phyloP scores from a whole-genome alignment of 92 coral and sea anemone genomes.

The Pocillopora meandrina region DNA sequence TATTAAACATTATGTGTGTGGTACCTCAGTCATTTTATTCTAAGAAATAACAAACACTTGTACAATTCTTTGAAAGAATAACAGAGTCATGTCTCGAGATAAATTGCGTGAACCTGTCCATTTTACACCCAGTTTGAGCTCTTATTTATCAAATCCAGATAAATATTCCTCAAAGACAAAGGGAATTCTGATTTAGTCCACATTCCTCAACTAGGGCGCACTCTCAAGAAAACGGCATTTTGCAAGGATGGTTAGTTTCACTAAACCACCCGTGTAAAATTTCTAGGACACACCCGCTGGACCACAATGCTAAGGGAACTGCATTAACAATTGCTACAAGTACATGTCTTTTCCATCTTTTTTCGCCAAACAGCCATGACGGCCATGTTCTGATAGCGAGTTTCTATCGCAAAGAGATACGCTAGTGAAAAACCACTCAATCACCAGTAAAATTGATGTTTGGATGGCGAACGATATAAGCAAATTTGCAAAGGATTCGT shows the following conservation, averaged over 20 bases:
- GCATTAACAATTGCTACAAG: conserved; percentile 13
- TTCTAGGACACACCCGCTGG: neutral
- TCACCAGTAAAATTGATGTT: conserved; percentile 22
- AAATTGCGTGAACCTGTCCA: no score
- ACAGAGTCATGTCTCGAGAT: no score
- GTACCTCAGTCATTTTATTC: no score
- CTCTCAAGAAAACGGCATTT: neutral
- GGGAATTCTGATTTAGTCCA: neutral
- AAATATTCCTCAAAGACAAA: no score
- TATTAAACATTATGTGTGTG: no score
- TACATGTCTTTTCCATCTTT: conserved; percentile 29
- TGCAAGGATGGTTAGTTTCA: neutral
- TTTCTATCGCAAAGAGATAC: conserved; percentile 36
- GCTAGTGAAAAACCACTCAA: conserved; percentile 49
- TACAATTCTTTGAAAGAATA: no score
- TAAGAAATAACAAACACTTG: no score
- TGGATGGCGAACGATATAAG: neutral
- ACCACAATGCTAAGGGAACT: neutral
- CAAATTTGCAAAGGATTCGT: neutral
- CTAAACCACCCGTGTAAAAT: neutral
- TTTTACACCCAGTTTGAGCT: no score
- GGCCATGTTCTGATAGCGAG: conserved; percentile 48
- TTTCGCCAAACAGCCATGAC: conserved; percentile 50
- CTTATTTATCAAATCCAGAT: no score
- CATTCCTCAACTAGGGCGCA: neutral